Base-by-base conservation (phyloP, 2,113 vertebrate species). In the Anarhynchus alexandrinus region DNA sequence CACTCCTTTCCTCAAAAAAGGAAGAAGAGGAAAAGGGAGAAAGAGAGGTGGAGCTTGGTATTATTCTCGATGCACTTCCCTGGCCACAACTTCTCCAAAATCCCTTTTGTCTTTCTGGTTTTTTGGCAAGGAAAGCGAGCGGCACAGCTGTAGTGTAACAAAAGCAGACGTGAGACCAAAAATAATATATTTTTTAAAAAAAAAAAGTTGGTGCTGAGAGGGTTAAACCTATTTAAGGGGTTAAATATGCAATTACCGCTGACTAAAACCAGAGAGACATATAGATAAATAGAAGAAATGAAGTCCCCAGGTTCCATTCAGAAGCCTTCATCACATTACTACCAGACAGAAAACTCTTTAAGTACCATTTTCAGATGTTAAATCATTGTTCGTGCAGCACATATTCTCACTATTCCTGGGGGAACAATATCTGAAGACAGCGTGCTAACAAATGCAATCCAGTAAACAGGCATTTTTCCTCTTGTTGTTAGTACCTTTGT, bases 331-430 rank as follows among this genome's bases (percentile, higher is more conserved):
- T 98, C 98, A 95, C 96, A 96, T 98, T 98, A 98, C 98, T 96
- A 98, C 92, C 96, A 98, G 98, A 98, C 98, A 98, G 98, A 98
- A 98, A 98, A 98, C 96, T 98, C 98, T 98, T 97, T 98, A 98
- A 98, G 98, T 97, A 97, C 97, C 97, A 98, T 98, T 98, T 98
- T 98, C 98, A 98, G 98, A 98, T 98, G 98, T 98, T 98, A 98
- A 98, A 98, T 98, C 98, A 98, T 95, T 95, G 96, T 97, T 98
- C 97, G 84, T 72, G 88, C 97, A 91, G 97, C 97, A 97, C 98
- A 97, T 96, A 98, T 97, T 96, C 98, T 94, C 93, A 55, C 95
- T 96, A 87, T 87, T 98, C 98, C 98, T 98, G 90, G 91, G 98
- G 98, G 98, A 98, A 95, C 97, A 97, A 97, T 98, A 98, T 98